Conservation (phyloP, 2,888 invertebrate genomes). For the Megalurothrips usitatus region DNA sequence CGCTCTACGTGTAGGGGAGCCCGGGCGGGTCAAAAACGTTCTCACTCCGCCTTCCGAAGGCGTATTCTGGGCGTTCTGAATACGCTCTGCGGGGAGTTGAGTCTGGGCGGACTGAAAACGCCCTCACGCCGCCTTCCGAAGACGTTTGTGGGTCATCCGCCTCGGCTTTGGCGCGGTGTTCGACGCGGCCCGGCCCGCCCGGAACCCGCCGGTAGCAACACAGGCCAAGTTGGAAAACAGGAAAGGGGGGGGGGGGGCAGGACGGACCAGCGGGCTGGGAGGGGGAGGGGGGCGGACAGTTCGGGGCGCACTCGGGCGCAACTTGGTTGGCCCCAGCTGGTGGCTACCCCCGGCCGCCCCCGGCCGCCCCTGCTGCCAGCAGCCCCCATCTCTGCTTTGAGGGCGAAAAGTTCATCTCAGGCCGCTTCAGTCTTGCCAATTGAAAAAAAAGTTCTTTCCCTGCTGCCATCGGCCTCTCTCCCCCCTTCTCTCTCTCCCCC, state of each 20-base stretch:
- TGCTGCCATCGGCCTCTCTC: background rate
- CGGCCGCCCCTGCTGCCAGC: background rate
- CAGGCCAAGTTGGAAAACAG: background rate
- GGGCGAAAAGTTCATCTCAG: constrained; percentile 22
- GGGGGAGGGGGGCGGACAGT: background rate
- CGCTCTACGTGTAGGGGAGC: too few species aligned
- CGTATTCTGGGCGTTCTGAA: too few species aligned
- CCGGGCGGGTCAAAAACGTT: too few species aligned
- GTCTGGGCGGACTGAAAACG: too few species aligned
- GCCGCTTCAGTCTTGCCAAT: constrained; percentile 25
- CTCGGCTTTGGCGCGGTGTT: too few species aligned
- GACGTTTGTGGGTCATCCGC: too few species aligned
- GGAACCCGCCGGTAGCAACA: too few species aligned
- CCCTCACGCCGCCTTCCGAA: too few species aligned
- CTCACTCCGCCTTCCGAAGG: too few species aligned
- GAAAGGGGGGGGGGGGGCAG: background rate
- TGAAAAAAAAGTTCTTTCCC: background rate
- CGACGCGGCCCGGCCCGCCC: too few species aligned
- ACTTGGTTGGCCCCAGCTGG: constrained; percentile 20
- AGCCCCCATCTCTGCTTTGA: constrained; percentile 23
- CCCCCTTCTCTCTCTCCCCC: background rate
- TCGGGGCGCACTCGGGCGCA: background rate
- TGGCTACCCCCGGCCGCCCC: background rate
- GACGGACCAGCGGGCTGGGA: background rate
- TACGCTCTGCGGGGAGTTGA: too few species aligned